Percentiles rank a stretch among this genome's conserved stretches.
phyloP scores from a whole-genome alignment of 2,888 invertebrate genomes.

The Leucania comma region DNA sequence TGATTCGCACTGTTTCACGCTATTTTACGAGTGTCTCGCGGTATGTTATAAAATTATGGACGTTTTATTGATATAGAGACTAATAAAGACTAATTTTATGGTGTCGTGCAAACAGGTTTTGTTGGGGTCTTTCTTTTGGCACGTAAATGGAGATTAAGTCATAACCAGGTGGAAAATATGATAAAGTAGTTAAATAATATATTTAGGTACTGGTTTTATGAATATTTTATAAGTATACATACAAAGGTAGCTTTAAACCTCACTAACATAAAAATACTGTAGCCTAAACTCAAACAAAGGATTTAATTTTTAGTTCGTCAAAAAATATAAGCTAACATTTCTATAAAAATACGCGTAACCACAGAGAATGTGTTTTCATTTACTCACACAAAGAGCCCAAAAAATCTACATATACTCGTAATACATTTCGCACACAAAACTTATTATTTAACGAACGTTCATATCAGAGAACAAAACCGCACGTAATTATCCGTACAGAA shows the following conservation, averaged over 20 bases:
- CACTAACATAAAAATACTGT: slow-evolving; percentile 16
- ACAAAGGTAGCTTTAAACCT: slow-evolving; percentile 2
- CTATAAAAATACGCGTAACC: slow-evolving; percentile 27
- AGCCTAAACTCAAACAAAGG: slow-evolving; percentile 21
- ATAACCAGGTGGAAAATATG: slow-evolving; percentile 3
- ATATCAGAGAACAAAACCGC: slow-evolving; percentile 69
- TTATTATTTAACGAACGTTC: slow-evolving; percentile 55
- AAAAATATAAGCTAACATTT: slow-evolving; percentile 25
- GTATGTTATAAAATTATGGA: slow-evolving; percentile 45
- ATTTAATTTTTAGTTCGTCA: slow-evolving; percentile 28
- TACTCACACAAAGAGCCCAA: slow-evolving; percentile 29
- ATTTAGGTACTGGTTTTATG: neutral
- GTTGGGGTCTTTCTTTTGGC: slow-evolving; percentile 17
- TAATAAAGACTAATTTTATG: slow-evolving; percentile 54
- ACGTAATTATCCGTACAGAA: slow-evolving; percentile 80
- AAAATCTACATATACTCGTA: slow-evolving; percentile 12
- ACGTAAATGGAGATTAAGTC: slow-evolving; percentile 35
- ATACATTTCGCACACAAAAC: slow-evolving; percentile 39
- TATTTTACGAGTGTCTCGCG: slow-evolving; percentile 57
- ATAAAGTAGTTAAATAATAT: neutral
- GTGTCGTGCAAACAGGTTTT: slow-evolving; percentile 42
- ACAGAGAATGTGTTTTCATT: slow-evolving; percentile 31
- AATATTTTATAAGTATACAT: neutral
- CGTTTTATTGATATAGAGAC: slow-evolving; percentile 53
- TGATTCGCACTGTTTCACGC: slow-evolving; percentile 52